Base-by-base conservation (phyloP, 1,140 invertebrate species). In the Steinernema feltiae region DNA sequence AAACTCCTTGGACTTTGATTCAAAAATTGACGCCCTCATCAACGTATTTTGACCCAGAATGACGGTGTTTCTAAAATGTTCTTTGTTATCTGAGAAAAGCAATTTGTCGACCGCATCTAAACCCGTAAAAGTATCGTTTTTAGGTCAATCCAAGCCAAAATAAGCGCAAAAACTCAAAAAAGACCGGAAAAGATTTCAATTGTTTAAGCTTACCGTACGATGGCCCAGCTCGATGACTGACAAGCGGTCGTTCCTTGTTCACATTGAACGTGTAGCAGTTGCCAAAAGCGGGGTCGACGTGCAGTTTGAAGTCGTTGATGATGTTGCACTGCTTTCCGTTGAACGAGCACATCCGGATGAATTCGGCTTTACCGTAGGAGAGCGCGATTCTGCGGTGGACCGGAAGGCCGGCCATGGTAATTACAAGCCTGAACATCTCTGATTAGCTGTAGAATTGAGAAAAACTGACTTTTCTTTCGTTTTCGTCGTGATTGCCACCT, bases 311-410 rank as follows among this genome's bases (percentile, higher is more conserved):
- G n/a, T 82, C 82, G 7, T 81, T 79, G 2, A 75, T 73, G 24
- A 85, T 86, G 70, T 85, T 73, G 72, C 84, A 85, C 48, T 85
- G 83, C 27, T 79, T 41, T 2, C 79, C 82, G 75, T 85, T 84
- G 48, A 85, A 85, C 0, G 85, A 85, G 77, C 84, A 86, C 84
- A 85, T 85, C 75, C 77, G 71, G 30, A 85, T 86, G 29, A 86
- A 81, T 72, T 85, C 84, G 1, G 77, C 71, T 72, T 85, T 84
- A 2, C 85, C 85, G 73, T 86, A 85, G 15, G 82, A 82, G 7
- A 85, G 75, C 3, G 85, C 85, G 32, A 83, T 84, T 70, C 84
- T 35, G 15, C 82, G 79, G 35, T 82, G 73, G 41, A 73, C 31
- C 1, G 79, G 82, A 17, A 84, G 72, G n/a, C 72, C 76, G 29